phyloP scores from a whole-genome alignment of 2,888 invertebrate species.

The Oscheius onirici region DNA sequence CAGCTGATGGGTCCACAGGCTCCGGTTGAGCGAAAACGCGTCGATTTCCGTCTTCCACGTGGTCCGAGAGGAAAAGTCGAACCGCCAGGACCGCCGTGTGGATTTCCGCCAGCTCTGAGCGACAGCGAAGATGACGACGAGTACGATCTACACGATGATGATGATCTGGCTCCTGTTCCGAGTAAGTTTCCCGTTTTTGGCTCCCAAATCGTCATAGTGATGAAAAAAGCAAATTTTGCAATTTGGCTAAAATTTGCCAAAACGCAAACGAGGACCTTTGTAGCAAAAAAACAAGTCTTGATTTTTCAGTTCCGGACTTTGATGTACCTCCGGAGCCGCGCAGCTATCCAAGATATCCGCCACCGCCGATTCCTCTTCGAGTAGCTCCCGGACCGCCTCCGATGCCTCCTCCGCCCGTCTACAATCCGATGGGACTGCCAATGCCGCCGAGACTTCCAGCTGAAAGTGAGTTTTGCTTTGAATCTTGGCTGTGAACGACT shows the following conservation, averaged over 20 bases:
- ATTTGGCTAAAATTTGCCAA: too few relatives aligned
- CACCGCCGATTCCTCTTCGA: slow-evolving; percentile 25
- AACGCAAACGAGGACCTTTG: too few relatives aligned
- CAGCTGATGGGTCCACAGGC: slow-evolving; percentile 33
- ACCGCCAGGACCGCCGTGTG: slow-evolving; percentile 63
- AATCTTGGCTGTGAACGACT: too few relatives aligned
- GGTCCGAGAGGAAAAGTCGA: slow-evolving; percentile 35
- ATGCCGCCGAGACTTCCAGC: slow-evolving; percentile 22
- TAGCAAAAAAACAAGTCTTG: neutral
- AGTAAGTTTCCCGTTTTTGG: slow-evolving; percentile 31
- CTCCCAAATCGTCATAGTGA: too few relatives aligned
- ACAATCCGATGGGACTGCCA: slow-evolving; percentile 48
- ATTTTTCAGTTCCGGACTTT: slow-evolving; percentile 46
- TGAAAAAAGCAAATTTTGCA: too few relatives aligned
- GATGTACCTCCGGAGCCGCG: slow-evolving; percentile 35
- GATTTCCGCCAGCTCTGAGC: slow-evolving; percentile 53
- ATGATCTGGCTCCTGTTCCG: slow-evolving; percentile 58
- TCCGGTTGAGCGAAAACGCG: slow-evolving; percentile 34
- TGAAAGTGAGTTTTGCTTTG: slow-evolving; percentile 1
- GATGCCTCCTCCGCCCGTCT: slow-evolving; percentile 37
- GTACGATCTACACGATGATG: slow-evolving; percentile 45
- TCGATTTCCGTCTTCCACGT: slow-evolving; percentile 50
- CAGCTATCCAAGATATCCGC: slow-evolving; percentile 19
- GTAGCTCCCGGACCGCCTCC: slow-evolving; percentile 42
- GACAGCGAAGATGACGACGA: slow-evolving; percentile 56